phyloP scores from a whole-genome alignment of 2,888 invertebrate species.

The Pilophorus perplexus region DNA sequence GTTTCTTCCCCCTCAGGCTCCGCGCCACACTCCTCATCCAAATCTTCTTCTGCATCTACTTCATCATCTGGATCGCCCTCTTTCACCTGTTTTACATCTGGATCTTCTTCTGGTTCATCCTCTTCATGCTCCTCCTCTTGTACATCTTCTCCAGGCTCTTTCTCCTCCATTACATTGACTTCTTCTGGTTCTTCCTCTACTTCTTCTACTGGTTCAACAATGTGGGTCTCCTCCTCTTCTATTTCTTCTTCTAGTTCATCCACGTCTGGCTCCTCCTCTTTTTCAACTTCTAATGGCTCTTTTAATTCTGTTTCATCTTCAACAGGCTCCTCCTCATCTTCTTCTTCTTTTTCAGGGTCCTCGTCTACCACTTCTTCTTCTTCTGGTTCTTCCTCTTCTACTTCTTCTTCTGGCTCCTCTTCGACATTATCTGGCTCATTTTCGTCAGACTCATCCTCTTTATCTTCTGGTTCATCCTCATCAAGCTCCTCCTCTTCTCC shows the following conservation, averaged over 20 bases:
- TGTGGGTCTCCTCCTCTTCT: conserved; percentile 8
- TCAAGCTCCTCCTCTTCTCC: too few species aligned
- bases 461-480: too few species aligned
- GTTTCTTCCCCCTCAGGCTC: not conserved
- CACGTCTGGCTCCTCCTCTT: not conserved
- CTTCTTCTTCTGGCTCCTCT: not conserved
- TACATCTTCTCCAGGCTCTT: not conserved
- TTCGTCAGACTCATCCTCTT: not conserved
- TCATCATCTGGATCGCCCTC: not conserved
- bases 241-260: not conserved
- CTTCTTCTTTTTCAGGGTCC: not conserved
- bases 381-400: not conserved
- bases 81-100: not conserved
- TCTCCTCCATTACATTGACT: not conserved
- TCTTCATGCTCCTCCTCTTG: not conserved
- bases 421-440: not conserved
- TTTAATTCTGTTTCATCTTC: not conserved
- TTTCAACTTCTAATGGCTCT: not conserved
- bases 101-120: not conserved
- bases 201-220: not conserved
- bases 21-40: not conserved
- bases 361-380: not conserved
- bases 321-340: not conserved
- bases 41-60: not conserved
- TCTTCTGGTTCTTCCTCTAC: not conserved